These are phyloP conservation scores for Cyphomyrus discorhynchus DNA, from an alignment of 2,113 vertebrate species.

Conservation along the genomic window DNA sequence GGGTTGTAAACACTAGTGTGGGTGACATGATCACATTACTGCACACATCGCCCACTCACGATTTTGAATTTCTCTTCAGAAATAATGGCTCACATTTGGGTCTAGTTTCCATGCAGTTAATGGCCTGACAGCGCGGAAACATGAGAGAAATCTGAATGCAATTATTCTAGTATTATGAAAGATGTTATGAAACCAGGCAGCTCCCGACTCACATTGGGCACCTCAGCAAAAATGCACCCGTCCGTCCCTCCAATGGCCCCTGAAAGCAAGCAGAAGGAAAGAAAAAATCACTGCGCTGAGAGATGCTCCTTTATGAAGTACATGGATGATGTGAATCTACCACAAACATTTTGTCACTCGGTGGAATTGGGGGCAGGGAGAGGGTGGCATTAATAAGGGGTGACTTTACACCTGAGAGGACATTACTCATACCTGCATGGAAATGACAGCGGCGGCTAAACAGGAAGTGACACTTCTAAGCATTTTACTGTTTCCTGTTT, in stretches of 20 bases:
- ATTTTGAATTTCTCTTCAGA: neutral
- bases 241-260: neutral
- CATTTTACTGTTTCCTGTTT: conserved; percentile 4
- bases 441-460: neutral
- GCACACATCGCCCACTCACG: neutral
- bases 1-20: neutral
- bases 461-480: neutral
- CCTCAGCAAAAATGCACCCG: neutral
- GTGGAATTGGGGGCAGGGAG: neutral
- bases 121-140: neutral
- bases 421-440: neutral
- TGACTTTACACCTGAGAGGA: neutral
- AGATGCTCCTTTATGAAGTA: neutral
- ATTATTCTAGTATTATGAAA: neutral
- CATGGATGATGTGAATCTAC: neutral
- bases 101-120: neutral
- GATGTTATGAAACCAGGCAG: neutral
- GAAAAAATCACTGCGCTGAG: neutral
- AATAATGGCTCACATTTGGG: neutral
- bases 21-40: neutral
- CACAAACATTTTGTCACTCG: neutral
- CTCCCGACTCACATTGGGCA: neutral
- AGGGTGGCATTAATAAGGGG: neutral
- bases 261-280: neutral
- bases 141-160: neutral